Percentiles rank a stretch among this genome's conserved stretches.
phyloP scores from a whole-genome alignment of 2,888 invertebrate species.

The Mayetiola destructor region DNA sequence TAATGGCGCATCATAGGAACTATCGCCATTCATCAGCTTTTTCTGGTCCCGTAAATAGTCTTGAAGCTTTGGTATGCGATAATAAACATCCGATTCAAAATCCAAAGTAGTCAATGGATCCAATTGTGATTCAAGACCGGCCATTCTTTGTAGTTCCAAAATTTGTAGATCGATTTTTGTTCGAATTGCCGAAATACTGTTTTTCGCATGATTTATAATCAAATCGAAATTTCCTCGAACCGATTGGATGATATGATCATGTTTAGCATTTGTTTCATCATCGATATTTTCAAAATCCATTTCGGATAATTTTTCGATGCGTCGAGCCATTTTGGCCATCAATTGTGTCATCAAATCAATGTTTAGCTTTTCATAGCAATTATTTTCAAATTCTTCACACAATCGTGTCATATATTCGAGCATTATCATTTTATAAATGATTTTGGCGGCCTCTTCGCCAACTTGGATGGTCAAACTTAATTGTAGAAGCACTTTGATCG shows the following conservation, averaged over 20 bases:
- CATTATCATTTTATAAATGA: background rate
- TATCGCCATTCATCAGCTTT: too few relatives aligned
- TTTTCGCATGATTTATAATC: background rate
- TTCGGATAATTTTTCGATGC: background rate
- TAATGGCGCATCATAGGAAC: too few relatives aligned
- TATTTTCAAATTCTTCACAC: background rate
- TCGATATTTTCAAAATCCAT: too few relatives aligned
- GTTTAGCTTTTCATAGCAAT: background rate
- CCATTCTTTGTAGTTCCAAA: background rate
- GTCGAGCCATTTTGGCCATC: slow-evolving; percentile 1
- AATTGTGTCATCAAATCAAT: background rate
- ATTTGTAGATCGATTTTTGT: slow-evolving; percentile 1
- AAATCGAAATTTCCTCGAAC: background rate
- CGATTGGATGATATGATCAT: background rate
- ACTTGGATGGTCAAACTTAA: background rate
- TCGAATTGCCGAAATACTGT: background rate
- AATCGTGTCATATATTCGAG: background rate
- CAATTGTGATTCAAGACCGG: background rate
- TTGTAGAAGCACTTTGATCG: background rate
- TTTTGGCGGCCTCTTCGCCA: background rate
- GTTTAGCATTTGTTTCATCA: background rate
- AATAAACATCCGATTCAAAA: background rate
- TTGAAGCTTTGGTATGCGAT: background rate
- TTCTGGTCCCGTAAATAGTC: background rate
- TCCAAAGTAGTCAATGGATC: background rate